Percentiles rank a stretch among this genome's conserved stretches.
Evolutionary conservation across 2,888 invertebrate species (phyloP).

Genomic region (Embidobia sp.): DNA sequence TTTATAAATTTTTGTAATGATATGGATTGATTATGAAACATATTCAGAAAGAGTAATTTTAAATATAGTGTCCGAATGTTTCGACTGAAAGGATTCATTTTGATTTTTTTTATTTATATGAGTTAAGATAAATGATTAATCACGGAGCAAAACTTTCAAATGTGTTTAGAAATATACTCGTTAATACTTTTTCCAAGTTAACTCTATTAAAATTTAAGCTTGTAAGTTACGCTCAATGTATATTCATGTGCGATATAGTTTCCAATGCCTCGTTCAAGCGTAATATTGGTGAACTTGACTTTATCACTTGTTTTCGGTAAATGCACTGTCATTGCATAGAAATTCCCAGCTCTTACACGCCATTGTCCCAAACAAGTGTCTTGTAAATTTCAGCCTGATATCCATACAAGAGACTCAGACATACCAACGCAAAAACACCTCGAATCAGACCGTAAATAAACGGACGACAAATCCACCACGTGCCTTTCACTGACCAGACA

Average conservation of each 20-base stretch:
- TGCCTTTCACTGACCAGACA: constrained; percentile 42
- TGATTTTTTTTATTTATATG: too few relatives aligned
- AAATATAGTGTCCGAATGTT: too few relatives aligned
- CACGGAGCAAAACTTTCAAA: not conserved
- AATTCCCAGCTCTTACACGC: constrained; percentile 61
- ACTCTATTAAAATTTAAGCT: not conserved
- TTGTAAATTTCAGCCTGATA: constrained; percentile 60
- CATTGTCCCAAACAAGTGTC: constrained; percentile 62
- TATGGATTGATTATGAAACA: too few relatives aligned
- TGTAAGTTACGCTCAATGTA: not conserved
- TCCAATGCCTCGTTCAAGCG: constrained; percentile 24
- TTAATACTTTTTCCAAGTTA: not conserved
- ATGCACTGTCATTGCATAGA: constrained; percentile 58
- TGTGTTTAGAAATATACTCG: too few relatives aligned
- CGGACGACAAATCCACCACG: constrained; percentile 60
- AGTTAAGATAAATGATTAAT: too few relatives aligned
- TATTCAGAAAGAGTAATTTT: too few relatives aligned
- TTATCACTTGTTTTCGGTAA: constrained; percentile 58
- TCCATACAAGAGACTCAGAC: constrained; percentile 56
- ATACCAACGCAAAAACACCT: constrained; percentile 63
- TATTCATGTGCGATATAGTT: constrained; percentile 25
- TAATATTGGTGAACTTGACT: constrained; percentile 52
- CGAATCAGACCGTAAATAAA: constrained; percentile 61
- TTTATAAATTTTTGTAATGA: too few relatives aligned
- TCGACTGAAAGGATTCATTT: too few relatives aligned